Base-by-base conservation (phyloP, 2,797 vertebrate species). In the Cyprinodon diabolis region DNA sequence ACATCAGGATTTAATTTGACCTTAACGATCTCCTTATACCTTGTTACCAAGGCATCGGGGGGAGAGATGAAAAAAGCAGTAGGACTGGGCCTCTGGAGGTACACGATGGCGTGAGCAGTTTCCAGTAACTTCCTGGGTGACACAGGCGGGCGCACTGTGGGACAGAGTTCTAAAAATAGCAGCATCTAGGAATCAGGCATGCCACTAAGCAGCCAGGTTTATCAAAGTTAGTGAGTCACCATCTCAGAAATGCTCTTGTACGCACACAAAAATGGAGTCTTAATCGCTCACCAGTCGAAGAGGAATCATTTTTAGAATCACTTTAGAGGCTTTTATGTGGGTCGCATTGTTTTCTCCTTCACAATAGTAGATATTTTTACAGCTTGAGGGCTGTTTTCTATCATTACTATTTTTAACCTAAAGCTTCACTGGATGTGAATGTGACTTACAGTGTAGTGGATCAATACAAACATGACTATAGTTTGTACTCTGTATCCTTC, bases 11-110 rank as follows among this genome's bases (percentile, higher is more conserved):
- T 83, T 68, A 81, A 78, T 90, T 72, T 85, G 87, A 89, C 89
- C 86, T 86, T 80, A 81, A 72, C 80, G 66, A 69, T 76, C 17
- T 37, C 69, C 82, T 83, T 80, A 75, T 85, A 86, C 72, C 75
- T 76, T 55, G 78, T 84, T 83, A 75, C 84, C 79, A 88, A 81
- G 77, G 81, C 65, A 69, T 86, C 89, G 80, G 43, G 75, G 75
- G 80, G 90, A 91, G 87, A 86, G 80, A 57, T 76, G 77, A 83
- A 88, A 89, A 87, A 92, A 92, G 92, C 90, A 93, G 83, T 30
- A 74, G 80, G 82, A 85, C 25, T 63, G 76, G 74, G 82, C 83
- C 87, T 78, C 78, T 76, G 80, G 75, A 40, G 48, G 84, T 77
- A 69, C 78, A 75, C 72, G 77, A 67, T 88, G 89, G 91, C 87